A percentile compares a stretch with the other conserved stretches of the same genome.
Conservation (phyloP, 2,797 vertebrate genomes). For the Lithobates pipiens region DNA sequence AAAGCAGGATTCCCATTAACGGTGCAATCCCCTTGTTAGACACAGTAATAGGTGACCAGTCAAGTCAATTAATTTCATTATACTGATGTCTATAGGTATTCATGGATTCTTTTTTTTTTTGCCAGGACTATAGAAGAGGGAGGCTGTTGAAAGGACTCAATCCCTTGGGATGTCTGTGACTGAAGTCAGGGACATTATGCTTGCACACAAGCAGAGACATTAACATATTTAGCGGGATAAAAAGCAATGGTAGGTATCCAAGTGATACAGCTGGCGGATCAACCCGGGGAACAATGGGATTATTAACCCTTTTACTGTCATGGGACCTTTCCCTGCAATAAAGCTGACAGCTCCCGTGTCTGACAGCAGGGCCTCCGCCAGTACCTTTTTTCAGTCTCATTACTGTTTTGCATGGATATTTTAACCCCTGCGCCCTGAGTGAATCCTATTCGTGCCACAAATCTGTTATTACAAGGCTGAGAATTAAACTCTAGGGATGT, state of each 20-base stretch:
- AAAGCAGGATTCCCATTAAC: slow-evolving; percentile 44
- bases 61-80: slow-evolving; percentile 54
- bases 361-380: slow-evolving; percentile 30
- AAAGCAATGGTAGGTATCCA: slow-evolving; percentile 39
- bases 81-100: slow-evolving; percentile 48
- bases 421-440: slow-evolving; percentile 51
- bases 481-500: slow-evolving; percentile 51
- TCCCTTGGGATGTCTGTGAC: slow-evolving; percentile 38
- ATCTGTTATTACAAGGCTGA: slow-evolving; percentile 59
- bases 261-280: slow-evolving; percentile 42
- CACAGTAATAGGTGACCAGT: slow-evolving; percentile 50
- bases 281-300: slow-evolving; percentile 31
- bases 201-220: slow-evolving; percentile 24
- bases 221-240: slow-evolving; percentile 60
- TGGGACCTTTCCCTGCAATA: slow-evolving; percentile 21
- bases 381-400: slow-evolving; percentile 39
- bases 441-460: slow-evolving; percentile 42
- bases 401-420: slow-evolving; percentile 52
- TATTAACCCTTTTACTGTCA: slow-evolving; percentile 55
- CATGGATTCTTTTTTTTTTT: slow-evolving; percentile 46
- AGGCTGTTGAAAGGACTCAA: slow-evolving; percentile 33
- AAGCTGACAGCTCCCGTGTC: slow-evolving; percentile 41
- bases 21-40: slow-evolving; percentile 29
- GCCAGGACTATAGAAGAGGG: slow-evolving; percentile 13
- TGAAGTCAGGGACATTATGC: slow-evolving; percentile 45